Conservation (phyloP, 2,888 invertebrate species). For the Mimas tiliae region DNA sequence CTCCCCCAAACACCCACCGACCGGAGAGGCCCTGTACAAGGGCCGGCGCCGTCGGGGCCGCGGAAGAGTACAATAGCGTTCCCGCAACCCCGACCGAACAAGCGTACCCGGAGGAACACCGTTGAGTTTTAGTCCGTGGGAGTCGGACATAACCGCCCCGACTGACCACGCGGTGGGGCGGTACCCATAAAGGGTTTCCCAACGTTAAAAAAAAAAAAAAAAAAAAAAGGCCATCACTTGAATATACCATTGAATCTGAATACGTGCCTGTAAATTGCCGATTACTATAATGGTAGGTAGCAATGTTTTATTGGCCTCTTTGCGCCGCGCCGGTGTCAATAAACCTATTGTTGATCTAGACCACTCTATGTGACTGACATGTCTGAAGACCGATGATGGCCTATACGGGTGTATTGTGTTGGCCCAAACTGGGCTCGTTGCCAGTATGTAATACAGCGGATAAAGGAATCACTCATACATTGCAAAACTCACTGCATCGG, state of each 20-base stretch:
- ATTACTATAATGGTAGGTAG: background rate
- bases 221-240: too few species aligned
- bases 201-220: too few species aligned
- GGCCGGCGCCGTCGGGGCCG: too few species aligned
- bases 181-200: too few species aligned
- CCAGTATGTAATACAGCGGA: background rate
- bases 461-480: slow-evolving; percentile 10
- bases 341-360: slow-evolving; percentile 6
- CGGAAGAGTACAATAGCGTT: too few species aligned
- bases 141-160: too few species aligned
- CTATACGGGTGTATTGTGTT: background rate
- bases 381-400: background rate
- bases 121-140: too few species aligned
- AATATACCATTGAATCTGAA: background rate
- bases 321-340: background rate
- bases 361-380: background rate
- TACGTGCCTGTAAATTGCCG: background rate
- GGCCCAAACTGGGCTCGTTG: background rate
- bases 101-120: too few species aligned
- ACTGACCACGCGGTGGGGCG: too few species aligned
- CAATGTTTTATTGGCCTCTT: slow-evolving; percentile 17
- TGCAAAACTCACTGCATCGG: background rate
- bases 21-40: too few species aligned
- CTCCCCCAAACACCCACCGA: too few species aligned
- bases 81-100: too few species aligned